Evolutionary conservation across 1,140 invertebrate genomes (phyloP), one percentile per base, ranked within the genome.

Genomic region (Ditylenchus dipsaci): DNA sequence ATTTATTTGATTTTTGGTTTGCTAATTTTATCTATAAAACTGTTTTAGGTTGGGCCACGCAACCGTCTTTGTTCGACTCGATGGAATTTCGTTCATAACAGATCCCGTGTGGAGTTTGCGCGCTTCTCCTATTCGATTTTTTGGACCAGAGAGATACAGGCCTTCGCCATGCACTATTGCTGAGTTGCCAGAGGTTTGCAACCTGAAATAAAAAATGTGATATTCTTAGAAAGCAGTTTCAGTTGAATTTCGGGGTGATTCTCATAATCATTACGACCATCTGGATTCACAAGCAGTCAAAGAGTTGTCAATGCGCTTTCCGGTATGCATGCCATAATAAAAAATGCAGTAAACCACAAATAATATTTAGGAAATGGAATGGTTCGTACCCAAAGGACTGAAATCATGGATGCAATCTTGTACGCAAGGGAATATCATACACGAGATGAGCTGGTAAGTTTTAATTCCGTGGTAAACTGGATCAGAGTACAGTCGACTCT

Each of bases 221-320:
- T 7, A 26, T 21, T 17, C 49, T 23, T 45, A 3, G 11, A 26
- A 21, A 30, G 17, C 11, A 15, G 27, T 73, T 73, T 9, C 30
- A 78, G 72, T 29, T 76, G 8, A 27, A 77, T 58, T 63, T 76
- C 27, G 76, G 42, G 15, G 60, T 76, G 26, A 76, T 76, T 76
- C 73, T 30, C 75, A 76, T 56, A 79, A 76, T 27, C 75, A 76
- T 45, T 76, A 76, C 26, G 75, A 76, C 47, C 75, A 76, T 70
- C 58, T 78, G 21, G 76, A 78, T 59, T 1, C 42, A 17, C 33
- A 19, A 17, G 75, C 75, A 19, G 72, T 76, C 0, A 45, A 61
- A 47, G 19, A 27, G 1, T 27, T 76, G 19, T 73, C 75, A 11
- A 43, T 26, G 33, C 64, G 49, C 21, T 79, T 79, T 33, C 59